Percentiles rank a stretch among this genome's conserved stretches.
Conservation (phyloP, 2,888 invertebrate species). For the Aelia acuminata region DNA sequence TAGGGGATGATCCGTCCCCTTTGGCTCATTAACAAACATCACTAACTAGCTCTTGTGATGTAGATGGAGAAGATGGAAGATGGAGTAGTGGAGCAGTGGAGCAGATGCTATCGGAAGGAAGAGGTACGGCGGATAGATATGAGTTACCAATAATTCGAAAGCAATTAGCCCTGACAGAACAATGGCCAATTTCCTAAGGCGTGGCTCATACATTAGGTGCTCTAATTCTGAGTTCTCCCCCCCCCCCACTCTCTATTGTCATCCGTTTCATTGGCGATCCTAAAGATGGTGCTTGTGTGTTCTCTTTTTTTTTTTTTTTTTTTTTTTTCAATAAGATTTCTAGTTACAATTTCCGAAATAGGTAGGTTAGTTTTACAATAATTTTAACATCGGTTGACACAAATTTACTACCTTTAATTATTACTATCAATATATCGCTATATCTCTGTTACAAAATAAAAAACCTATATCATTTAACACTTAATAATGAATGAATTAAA, state of each 20-base stretch:
- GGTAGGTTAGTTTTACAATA: not conserved
- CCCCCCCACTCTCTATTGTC: slow-evolving; percentile 11
- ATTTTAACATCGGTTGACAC: not conserved
- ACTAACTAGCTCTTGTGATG: slow-evolving; percentile 20
- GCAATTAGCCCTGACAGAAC: slow-evolving; percentile 46
- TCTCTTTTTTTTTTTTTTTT: not conserved
- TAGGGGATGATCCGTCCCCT: not conserved
- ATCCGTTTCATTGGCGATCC: not conserved
- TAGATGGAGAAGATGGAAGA: not conserved
- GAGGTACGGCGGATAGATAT: slow-evolving; percentile 49
- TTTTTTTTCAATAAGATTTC: not conserved
- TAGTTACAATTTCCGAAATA: not conserved
- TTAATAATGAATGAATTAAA: too few species aligned
- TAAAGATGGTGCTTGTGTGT: not conserved
- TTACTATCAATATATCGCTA: too few species aligned
- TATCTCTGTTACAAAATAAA: too few species aligned
- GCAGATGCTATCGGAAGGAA: slow-evolving; percentile 28
- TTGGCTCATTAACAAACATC: slow-evolving; percentile 2
- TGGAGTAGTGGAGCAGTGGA: not conserved
- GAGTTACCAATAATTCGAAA: slow-evolving; percentile 47
- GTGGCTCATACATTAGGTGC: slow-evolving; percentile 43
- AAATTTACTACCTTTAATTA: too few species aligned
- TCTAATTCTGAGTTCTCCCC: slow-evolving; percentile 12
- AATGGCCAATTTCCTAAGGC: slow-evolving; percentile 50
- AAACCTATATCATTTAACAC: too few species aligned